Percentiles rank a stretch among this genome's conserved stretches.
Conservation (phyloP, 2,113 vertebrate genomes). For the Neotoma lepida region DNA sequence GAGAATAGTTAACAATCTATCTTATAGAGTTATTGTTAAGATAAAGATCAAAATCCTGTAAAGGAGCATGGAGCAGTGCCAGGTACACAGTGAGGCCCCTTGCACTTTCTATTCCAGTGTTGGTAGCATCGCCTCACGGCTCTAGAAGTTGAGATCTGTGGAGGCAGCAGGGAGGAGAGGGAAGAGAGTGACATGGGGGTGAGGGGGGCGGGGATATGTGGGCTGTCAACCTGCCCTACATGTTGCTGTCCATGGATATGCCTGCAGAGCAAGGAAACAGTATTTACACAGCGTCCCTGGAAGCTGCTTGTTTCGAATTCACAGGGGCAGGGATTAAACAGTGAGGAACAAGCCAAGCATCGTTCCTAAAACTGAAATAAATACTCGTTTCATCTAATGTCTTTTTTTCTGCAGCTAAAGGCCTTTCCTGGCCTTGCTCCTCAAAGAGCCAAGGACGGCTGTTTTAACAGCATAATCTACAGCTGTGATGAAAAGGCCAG, state of each 20-base stretch:
- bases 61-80: neutral
- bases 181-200: neutral
- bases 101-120: neutral
- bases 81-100: neutral
- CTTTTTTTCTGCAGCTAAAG: neutral
- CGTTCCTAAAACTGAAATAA: neutral
- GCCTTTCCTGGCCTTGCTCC: neutral
- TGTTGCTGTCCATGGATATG: neutral
- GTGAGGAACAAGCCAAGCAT: neutral
- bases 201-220: neutral
- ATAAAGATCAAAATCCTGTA: neutral
- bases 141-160: neutral
- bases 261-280: neutral
- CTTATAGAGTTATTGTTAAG: neutral
- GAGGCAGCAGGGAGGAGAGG: fast-evolving
- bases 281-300: neutral
- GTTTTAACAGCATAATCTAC: neutral
- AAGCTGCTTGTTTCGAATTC: neutral
- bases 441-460: neutral
- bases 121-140: neutral
- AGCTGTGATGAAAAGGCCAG: neutral
- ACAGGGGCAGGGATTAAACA: neutral
- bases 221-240: neutral
- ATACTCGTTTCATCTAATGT: neutral
- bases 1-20: neutral